Evolutionary conservation across 2,888 invertebrate genomes (phyloP), one percentile per base, ranked within the genome.

Genomic region (Spialia ferax): DNA sequence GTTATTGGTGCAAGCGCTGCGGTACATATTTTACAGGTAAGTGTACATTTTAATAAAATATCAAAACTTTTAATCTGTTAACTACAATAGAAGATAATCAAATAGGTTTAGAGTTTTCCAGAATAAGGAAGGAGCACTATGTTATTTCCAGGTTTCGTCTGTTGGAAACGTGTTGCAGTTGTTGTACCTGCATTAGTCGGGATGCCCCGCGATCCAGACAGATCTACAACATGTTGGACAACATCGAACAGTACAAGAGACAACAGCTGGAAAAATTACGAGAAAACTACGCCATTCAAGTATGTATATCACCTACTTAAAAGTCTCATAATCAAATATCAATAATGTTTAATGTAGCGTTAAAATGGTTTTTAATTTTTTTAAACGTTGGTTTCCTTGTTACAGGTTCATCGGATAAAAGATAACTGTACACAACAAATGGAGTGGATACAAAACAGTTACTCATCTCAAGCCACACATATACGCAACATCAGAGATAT

Each of bases 371-470:
- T 4, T 2, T n/a, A 55, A 13, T 4, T 15, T 55, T 18, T 55
- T 18, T 55, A 29, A 54, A 7, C 8, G 26, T 1, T 55, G 8
- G 10, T 23, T 22, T 26, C 15, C 54, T 71, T 68, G 63, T 79
- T 79, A 50, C 84, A 96, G 96, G 98, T 98, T 76, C 97, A 97
- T 86, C 95, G 97, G 73, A 98, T 99, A 79, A 97, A 97, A 82
- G 98, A 99, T 81, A 99, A 99, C 83, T 99, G 99, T 85, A 96
- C 97, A 26, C 97, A 97, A 84, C 99, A 99, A 92, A 97, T 98
- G 93, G 99, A 99, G 80, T 97, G 97, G 96, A 97, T 99, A 74
- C 96, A 98, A 81, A 97, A 96, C 82, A 98, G 98, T 84, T 99
- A 99, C 86, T 96, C 97, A 77, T 95, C 96, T 42, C 99, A 99